Percentiles rank a stretch among this genome's conserved stretches.
phyloP scores from a whole-genome alignment of 1,140 invertebrate genomes.

The Drosophila quadrilineata region DNA sequence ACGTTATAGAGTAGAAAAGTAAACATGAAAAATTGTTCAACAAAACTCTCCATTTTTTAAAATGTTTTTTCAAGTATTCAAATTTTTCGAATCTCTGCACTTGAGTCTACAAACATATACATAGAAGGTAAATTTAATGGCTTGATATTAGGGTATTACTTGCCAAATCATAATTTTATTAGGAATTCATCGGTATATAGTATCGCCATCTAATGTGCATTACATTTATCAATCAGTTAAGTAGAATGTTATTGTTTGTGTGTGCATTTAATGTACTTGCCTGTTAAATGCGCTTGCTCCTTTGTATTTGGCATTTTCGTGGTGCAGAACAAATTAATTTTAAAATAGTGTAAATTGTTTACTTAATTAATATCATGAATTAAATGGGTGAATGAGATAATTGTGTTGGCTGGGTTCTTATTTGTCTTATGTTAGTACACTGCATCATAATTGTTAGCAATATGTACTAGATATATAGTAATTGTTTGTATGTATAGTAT shows the following conservation, averaged over 20 bases:
- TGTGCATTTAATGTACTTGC: background rate
- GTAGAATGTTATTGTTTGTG: too few relatives aligned
- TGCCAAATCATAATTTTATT: too few relatives aligned
- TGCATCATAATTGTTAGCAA: conserved; percentile 46
- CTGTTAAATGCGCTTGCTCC: background rate
- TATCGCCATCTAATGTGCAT: background rate
- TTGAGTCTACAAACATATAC: too few relatives aligned
- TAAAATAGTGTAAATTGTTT: conserved; percentile 32
- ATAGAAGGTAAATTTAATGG: too few relatives aligned
- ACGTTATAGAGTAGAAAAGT: too few relatives aligned
- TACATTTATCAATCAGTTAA: background rate
- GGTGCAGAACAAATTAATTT: conserved; percentile 50
- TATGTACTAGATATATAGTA: conserved; percentile 15
- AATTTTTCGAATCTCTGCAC: too few relatives aligned
- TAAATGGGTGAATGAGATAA: background rate
- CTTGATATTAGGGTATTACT: too few relatives aligned
- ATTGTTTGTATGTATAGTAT: conserved; percentile 2
- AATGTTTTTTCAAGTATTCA: too few relatives aligned
- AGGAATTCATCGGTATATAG: too few relatives aligned
- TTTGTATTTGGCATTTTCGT: conserved; percentile 52
- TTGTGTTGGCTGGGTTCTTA: conserved; percentile 23
- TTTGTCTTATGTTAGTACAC: conserved; percentile 60
- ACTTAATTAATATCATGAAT: conserved; percentile 27
- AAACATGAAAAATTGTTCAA: too few relatives aligned
- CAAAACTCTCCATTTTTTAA: too few relatives aligned